These are phyloP conservation scores for Cepphus grylle DNA, from an alignment of 2,113 vertebrate genomes.

Conservation along the genomic window DNA sequence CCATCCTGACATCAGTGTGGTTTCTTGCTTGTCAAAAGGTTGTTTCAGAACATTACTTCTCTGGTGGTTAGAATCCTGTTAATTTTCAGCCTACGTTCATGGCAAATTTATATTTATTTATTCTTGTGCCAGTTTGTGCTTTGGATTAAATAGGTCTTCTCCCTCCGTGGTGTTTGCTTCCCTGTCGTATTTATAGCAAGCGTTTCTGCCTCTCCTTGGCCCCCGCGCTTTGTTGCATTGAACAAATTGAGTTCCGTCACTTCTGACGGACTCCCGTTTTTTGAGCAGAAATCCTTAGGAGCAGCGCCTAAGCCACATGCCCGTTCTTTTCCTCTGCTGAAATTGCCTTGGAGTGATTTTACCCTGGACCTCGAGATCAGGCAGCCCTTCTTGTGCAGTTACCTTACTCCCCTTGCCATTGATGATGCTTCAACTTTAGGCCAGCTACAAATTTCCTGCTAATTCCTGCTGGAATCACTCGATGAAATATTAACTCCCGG, in stretches of 20 bases:
- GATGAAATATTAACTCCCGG: neutral
- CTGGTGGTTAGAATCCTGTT: neutral
- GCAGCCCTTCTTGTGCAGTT: neutral
- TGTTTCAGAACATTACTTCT: neutral
- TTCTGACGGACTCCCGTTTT: neutral
- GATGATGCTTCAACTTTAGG: neutral
- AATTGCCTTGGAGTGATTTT: neutral
- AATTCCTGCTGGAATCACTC: neutral
- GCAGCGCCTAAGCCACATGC: neutral
- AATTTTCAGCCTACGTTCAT: neutral
- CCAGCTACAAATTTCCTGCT: neutral
- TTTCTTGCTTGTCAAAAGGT: neutral
- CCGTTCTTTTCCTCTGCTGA: neutral
- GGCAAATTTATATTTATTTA: constrained; percentile 22
- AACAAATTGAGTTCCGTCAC: neutral
- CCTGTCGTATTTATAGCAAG: neutral
- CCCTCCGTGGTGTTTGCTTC: neutral
- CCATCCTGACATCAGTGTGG: neutral
- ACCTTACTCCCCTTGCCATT: neutral
- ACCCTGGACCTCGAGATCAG: neutral
- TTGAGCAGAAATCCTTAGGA: neutral
- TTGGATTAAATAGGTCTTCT: constrained; percentile 15
- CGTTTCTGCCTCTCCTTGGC: neutral
- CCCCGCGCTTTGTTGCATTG: neutral
- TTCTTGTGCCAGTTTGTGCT: constrained; percentile 14